These are phyloP conservation scores for Bugulina stolonifera DNA, from an alignment of 2,888 invertebrate species.

Conservation along the genomic window DNA sequence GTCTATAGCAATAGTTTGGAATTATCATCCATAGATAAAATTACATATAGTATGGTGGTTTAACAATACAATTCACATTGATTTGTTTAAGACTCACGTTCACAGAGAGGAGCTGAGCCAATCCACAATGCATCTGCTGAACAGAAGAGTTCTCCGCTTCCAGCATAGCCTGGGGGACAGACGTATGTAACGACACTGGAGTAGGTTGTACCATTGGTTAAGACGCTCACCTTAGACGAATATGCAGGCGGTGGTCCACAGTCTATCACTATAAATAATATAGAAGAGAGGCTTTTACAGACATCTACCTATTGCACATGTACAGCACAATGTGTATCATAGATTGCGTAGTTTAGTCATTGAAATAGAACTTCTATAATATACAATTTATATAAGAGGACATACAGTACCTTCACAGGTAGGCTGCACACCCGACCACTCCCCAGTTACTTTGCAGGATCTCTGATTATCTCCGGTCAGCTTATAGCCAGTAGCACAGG, in stretches of 20 bases:
- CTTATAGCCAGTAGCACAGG: conserved; percentile 53
- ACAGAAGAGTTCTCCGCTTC: neutral
- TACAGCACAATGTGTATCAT: too few relatives aligned
- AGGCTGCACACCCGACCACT: conserved; percentile 9
- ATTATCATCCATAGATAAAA: too few relatives aligned
- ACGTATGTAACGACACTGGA: neutral
- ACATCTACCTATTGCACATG: too few relatives aligned
- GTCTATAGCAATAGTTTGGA: too few relatives aligned
- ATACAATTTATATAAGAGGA: too few relatives aligned
- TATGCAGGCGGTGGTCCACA: conserved; percentile 3
- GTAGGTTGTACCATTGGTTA: neutral
- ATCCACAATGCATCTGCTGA: neutral
- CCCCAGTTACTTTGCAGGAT: conserved; percentile 9
- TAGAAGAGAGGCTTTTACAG: too few relatives aligned
- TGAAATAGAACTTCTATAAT: too few relatives aligned
- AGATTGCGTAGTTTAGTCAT: too few relatives aligned
- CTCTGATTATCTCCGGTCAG: conserved; percentile 32
- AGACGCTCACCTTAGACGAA: neutral
- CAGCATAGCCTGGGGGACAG: conserved; percentile 21
- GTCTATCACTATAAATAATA: conserved; percentile 10
- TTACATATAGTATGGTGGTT: too few relatives aligned
- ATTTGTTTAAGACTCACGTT: too few relatives aligned
- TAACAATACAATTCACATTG: too few relatives aligned
- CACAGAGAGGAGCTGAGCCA: neutral
- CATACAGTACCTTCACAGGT: neutral